These are phyloP conservation scores for Nezara viridula DNA, from an alignment of 2,888 invertebrate species.

Conservation along the genomic window DNA sequence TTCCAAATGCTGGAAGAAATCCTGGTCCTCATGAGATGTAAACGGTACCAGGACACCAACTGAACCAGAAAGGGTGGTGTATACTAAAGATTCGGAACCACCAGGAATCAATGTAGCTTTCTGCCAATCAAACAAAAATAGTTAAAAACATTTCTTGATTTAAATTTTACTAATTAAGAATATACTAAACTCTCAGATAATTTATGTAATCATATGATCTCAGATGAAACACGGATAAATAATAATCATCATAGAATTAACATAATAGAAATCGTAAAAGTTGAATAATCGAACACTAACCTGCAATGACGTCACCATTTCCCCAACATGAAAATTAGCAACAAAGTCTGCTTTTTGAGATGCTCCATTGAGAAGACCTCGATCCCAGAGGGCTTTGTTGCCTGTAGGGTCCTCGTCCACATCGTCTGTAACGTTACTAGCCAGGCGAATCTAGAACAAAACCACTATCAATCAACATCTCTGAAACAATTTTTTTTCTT, in stretches of 20 bases:
- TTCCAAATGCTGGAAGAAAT: slow-evolving; percentile 98
- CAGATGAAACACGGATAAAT: slow-evolving; percentile 42
- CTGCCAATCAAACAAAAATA: slow-evolving; percentile 73
- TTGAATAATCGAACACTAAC: slow-evolving; percentile 64
- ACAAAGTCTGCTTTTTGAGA: slow-evolving; percentile 97
- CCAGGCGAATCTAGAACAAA: slow-evolving; percentile 77
- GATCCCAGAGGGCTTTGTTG: slow-evolving; percentile 96
- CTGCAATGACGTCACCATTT: slow-evolving; percentile 94
- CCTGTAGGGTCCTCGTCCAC: slow-evolving; percentile 99
- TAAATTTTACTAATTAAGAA: slow-evolving; percentile 4
- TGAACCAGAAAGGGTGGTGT: slow-evolving; percentile 94
- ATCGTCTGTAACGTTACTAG: slow-evolving; percentile 94
- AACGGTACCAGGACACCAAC: slow-evolving; percentile 95
- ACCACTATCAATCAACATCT: no score
- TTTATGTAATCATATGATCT: slow-evolving; percentile 42
- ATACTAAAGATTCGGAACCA: slow-evolving; percentile 97
- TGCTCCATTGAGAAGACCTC: slow-evolving; percentile 93
- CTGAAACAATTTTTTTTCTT: no score
- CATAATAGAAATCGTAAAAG: neutral
- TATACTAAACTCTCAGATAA: neutral
- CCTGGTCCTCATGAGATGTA: slow-evolving; percentile 96
- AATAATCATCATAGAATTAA: slow-evolving; percentile 41
- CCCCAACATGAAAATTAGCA: slow-evolving; percentile 95
- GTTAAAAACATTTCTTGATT: neutral
- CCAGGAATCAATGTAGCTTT: slow-evolving; percentile 95